Percentiles rank a stretch among this genome's conserved stretches.
Conservation (phyloP, 2,888 invertebrate species). For the Gymnosoma rotundatum region DNA sequence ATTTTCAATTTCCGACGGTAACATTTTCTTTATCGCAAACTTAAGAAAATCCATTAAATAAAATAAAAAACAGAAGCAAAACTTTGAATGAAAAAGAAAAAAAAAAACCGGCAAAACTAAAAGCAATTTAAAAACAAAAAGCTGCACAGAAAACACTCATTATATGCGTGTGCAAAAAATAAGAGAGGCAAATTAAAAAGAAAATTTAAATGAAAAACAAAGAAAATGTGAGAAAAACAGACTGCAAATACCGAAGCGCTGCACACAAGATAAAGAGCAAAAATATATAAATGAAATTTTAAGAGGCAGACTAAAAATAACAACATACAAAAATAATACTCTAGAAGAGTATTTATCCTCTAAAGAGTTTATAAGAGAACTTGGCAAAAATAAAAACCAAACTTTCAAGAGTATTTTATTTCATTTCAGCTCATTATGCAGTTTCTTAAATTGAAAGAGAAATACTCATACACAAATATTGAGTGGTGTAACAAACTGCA, state of each 20-base stretch:
- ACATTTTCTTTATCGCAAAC: slow-evolving; percentile 17
- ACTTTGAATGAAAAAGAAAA: not conserved
- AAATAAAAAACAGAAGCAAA: slow-evolving; percentile 9
- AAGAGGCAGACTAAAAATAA: not conserved
- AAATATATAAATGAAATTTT: not conserved
- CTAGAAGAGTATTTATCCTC: not conserved
- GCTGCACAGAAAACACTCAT: slow-evolving; percentile 48
- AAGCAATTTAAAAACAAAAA: slow-evolving; percentile 31
- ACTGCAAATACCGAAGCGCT: slow-evolving; percentile 29
- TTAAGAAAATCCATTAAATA: slow-evolving; percentile 39
- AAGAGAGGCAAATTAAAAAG: not conserved
- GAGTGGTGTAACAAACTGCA: not conserved
- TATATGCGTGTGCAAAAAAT: slow-evolving; percentile 43
- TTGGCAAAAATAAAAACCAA: not conserved
- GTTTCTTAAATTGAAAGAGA: not conserved
- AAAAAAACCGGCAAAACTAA: slow-evolving; percentile 46
- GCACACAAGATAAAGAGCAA: slow-evolving; percentile 12
- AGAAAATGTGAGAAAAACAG: slow-evolving; percentile 26
- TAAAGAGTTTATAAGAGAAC: slow-evolving; percentile 28
- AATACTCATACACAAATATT: not conserved
- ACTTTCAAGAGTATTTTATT: slow-evolving; percentile 10
- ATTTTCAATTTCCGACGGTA: slow-evolving; percentile 59
- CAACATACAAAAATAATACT: not conserved
- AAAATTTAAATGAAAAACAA: slow-evolving; percentile 29
- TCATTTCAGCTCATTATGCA: not conserved